Evolutionary conservation across 2,797 vertebrate species (phyloP), one percentile per base, ranked within the genome.

Genomic region (Poecilia gillii): DNA sequence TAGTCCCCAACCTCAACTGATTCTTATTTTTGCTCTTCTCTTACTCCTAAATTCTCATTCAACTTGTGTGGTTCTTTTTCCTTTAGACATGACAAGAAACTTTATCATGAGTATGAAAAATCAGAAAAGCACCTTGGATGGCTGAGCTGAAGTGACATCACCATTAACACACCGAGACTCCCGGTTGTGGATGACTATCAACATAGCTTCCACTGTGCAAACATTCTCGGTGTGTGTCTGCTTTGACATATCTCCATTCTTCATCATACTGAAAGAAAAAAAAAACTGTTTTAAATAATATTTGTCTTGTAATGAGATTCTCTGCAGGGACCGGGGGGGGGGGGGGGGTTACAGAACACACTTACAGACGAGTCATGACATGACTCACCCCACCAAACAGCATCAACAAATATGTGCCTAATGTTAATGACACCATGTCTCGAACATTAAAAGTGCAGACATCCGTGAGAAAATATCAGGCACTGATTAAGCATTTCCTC

Each of bases 401-500:
- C 45, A 70, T 89, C 84, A 86, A 84, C 89, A 92, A 92, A 90
- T 79, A 88, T 91, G 91, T 47, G 87, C 87, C 89, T 90, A 83
- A 92, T 93, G 92, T 95, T 89, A 93, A 88, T 91, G 91, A 91
- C 93, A 90, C 91, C 53, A 90, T 86, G 89, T 89, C 85, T 90
- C 79, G 28, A 78, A 90, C 79, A 76, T 85, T 85, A 76, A 90
- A 90, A 86, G 85, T 87, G 82, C 43, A 88, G 86, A 81, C 87
- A 81, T 90, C 84, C 90, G 79, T 89, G 89, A 90, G 92, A 92
- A 92, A 90, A 88, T 90, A 92, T 88, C 82, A 82, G 81, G 51
- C 66, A 73, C 85, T 80, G 82, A 91, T 92, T 88, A 87, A 77
- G 84, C 81, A 62, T 90, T 91, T 93, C 91, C 91, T 88, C 75